Conservation (phyloP, 2,888 invertebrate genomes). For the Drosophila fulvimacula region DNA sequence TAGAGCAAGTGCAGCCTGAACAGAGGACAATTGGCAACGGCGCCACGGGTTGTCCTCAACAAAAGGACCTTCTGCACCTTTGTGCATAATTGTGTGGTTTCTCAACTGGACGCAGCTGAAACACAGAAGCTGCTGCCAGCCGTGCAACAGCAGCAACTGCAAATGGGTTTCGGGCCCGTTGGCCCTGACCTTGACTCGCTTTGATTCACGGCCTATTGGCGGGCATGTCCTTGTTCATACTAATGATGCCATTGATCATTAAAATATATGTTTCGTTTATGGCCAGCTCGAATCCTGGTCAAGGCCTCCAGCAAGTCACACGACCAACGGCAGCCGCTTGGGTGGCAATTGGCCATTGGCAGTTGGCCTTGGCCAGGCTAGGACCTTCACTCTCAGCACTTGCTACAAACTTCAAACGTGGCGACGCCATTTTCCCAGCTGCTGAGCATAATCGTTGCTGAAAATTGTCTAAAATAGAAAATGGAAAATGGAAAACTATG, state of each 20-base stretch:
- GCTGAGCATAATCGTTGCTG: slow-evolving; percentile 27
- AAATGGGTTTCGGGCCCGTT: slow-evolving; percentile 53
- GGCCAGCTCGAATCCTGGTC: slow-evolving; percentile 12
- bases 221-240: slow-evolving; percentile 6
- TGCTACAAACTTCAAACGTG: slow-evolving; percentile 66
- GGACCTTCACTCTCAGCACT: slow-evolving; percentile 30
- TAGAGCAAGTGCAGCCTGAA: slow-evolving; percentile 65
- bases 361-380: slow-evolving; percentile 29
- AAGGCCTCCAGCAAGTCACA: slow-evolving; percentile 62
- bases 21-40: slow-evolving; percentile 69
- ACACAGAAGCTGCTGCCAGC: slow-evolving; percentile 57
- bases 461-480: slow-evolving; percentile 31
- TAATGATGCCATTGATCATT: slow-evolving; percentile 11
- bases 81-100: slow-evolving; percentile 75
- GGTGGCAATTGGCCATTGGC: slow-evolving; percentile 62
- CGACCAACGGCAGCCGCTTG: slow-evolving; percentile 67
- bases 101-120: slow-evolving; percentile 23
- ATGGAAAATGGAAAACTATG: slow-evolving; percentile 35
- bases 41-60: slow-evolving; percentile 43
- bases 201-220: slow-evolving; percentile 6
- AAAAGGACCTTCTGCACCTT: slow-evolving; percentile 21
- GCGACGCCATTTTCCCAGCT: slow-evolving; percentile 57
- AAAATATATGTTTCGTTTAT: slow-evolving; percentile 1
- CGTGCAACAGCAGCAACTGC: slow-evolving; percentile 74
- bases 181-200: slow-evolving; percentile 36